Evolutionary conservation across 2,888 invertebrate species (phyloP).

Genomic region (Drosophila antonietae): DNA sequence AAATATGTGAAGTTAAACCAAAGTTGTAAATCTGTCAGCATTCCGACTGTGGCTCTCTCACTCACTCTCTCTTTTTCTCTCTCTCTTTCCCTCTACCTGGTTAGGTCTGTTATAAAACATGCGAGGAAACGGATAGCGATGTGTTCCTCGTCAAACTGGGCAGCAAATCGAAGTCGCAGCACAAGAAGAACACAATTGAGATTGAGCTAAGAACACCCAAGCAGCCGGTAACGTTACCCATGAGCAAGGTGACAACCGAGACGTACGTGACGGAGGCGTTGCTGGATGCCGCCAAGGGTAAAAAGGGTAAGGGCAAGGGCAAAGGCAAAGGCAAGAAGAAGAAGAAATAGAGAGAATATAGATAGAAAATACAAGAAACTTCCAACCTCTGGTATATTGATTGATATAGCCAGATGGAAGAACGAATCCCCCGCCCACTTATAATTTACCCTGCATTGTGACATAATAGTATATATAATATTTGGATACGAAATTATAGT

Average conservation of each 20-base stretch:
- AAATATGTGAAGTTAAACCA: constrained; percentile 57
- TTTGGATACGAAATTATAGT: constrained; percentile 28
- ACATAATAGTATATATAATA: not conserved
- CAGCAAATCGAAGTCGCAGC: constrained; percentile 89
- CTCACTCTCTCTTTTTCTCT: not conserved
- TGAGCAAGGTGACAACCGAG: constrained; percentile 88
- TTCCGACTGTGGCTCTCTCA: not conserved
- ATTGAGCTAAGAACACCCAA: constrained; percentile 91
- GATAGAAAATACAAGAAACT: not conserved
- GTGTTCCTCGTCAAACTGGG: constrained; percentile 90
- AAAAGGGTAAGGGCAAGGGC: constrained; percentile 26
- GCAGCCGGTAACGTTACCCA: constrained; percentile 86
- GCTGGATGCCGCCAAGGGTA: constrained; percentile 58
- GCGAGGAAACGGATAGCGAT: constrained; percentile 88
- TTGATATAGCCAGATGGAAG: not conserved
- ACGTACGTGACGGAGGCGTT: constrained; percentile 88
- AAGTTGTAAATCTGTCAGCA: constrained; percentile 30
- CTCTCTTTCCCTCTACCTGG: constrained; percentile 4
- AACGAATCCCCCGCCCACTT: not conserved
- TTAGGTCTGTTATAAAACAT: constrained; percentile 83
- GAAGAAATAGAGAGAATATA: not conserved
- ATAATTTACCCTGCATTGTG: not conserved
- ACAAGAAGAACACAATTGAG: constrained; percentile 88
- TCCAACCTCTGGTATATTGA: not conserved
- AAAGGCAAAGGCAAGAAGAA: constrained; percentile 30